A percentile compares a stretch with the other conserved stretches of the same genome.
These are phyloP conservation scores for Lindbergichthys nudifrons DNA, from an alignment of 2,797 vertebrate genomes.

Conservation along the genomic window DNA sequence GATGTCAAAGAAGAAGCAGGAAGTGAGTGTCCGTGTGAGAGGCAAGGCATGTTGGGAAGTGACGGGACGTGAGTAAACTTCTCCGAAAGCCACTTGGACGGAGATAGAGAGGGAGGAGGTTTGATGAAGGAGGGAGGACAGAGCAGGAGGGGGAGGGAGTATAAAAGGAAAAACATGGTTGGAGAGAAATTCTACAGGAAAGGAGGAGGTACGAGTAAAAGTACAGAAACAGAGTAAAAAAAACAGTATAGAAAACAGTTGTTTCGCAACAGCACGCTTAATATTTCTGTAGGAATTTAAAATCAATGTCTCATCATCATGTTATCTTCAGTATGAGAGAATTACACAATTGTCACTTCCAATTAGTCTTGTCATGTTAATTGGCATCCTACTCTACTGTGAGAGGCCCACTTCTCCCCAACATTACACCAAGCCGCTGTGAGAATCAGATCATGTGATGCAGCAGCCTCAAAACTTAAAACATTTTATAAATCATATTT, in stretches of 20 bases:
- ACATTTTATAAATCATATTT: neutral
- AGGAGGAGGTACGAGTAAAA: slow-evolving; percentile 26
- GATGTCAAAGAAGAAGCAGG: slow-evolving; percentile 42
- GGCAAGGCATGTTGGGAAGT: slow-evolving; percentile 72
- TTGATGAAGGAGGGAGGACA: slow-evolving; percentile 32
- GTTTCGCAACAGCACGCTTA: too few relatives aligned
- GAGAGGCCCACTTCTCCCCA: slow-evolving; percentile 22
- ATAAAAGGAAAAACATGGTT: slow-evolving; percentile 37
- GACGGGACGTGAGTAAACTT: slow-evolving; percentile 78
- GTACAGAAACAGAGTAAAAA: neutral
- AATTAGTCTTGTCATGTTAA: slow-evolving; percentile 47
- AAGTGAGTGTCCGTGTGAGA: slow-evolving; percentile 52
- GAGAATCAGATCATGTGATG: slow-evolving; percentile 35
- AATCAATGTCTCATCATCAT: slow-evolving; percentile 6
- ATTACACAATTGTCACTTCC: slow-evolving; percentile 43
- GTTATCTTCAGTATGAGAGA: slow-evolving; percentile 7
- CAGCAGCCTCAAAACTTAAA: neutral
- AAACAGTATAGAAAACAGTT: neutral
- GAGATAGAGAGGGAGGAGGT: slow-evolving; percentile 65
- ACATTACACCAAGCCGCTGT: neutral
- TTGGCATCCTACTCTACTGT: neutral
- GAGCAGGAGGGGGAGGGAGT: slow-evolving; percentile 26
- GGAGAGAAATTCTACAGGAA: slow-evolving; percentile 37
- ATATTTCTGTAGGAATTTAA: slow-evolving; percentile 7
- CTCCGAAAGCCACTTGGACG: slow-evolving; percentile 67